A percentile compares a stretch with the other conserved stretches of the same genome.
Evolutionary conservation across 2,797 vertebrate genomes (phyloP).

Genomic region (Phataginus tricuspis): DNA sequence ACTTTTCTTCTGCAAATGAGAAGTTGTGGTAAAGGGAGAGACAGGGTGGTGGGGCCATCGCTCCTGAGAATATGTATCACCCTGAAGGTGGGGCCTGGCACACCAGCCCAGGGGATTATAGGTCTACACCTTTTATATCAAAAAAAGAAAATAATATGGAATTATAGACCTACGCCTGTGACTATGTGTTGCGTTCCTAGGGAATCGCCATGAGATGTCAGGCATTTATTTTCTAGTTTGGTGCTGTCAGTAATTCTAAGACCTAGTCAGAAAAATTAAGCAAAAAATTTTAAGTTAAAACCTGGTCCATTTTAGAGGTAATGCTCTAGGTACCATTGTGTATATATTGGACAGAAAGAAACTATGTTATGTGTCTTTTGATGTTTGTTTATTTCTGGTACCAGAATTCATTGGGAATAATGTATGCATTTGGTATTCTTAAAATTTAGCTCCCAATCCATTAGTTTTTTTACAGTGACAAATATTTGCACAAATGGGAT

Average conservation of each 20-base stretch:
- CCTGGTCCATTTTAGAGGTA: background rate
- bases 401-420: background rate
- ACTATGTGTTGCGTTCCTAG: background rate
- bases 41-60: rapidly evolving
- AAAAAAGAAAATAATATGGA: background rate
- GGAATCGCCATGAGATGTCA: background rate
- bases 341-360: background rate
- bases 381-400: background rate
- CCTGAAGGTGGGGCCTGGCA: background rate
- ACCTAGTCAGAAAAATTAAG: background rate
- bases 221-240: background rate
- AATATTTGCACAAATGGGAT: background rate
- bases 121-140: background rate
- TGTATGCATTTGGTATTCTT: background rate
- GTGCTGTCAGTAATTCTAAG: background rate
- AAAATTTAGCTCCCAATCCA: background rate
- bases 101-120: background rate
- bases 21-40: background rate
- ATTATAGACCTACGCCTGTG: background rate
- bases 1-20: background rate
- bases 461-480: background rate
- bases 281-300: background rate
- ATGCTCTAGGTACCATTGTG: background rate
- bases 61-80: background rate
- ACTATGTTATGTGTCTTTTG: background rate